phyloP scores from a whole-genome alignment of 2,797 vertebrate species.

The Mallotus villosus region DNA sequence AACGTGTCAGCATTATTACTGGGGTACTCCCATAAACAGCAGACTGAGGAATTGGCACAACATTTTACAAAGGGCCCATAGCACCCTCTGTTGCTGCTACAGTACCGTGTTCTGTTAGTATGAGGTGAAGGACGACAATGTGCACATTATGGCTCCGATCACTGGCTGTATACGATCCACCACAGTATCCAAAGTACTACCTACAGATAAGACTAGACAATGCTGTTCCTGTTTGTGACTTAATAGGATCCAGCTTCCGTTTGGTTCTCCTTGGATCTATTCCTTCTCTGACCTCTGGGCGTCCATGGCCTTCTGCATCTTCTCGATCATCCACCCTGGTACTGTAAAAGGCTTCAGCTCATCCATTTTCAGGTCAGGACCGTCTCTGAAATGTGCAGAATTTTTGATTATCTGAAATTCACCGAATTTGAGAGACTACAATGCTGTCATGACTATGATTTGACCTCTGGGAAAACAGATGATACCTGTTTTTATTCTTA shows the following conservation, averaged over 20 bases:
- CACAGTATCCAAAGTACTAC: neutral
- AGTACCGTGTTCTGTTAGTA: neutral
- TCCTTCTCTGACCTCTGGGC: slow-evolving; percentile 77
- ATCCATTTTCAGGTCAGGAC: slow-evolving; percentile 85
- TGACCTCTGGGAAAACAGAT: neutral
- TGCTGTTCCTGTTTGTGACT: neutral
- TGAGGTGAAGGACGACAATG: neutral
- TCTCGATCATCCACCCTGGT: slow-evolving; percentile 91
- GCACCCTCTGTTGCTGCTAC: neutral
- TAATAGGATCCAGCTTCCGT: neutral
- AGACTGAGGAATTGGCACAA: neutral
- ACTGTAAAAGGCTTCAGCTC: slow-evolving; percentile 90
- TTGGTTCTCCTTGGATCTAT: neutral
- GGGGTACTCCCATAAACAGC: neutral
- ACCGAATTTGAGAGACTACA: neutral
- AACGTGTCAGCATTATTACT: neutral
- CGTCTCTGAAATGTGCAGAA: slow-evolving; percentile 72
- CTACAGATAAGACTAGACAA: neutral
- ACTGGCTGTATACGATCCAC: neutral
- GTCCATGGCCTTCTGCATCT: slow-evolving; percentile 94
- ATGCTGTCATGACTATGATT: neutral
- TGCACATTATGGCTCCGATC: slow-evolving; percentile 4
- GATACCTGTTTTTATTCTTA: neutral
- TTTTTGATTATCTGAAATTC: no score
- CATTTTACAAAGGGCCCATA: neutral